These are phyloP conservation scores for Aelia acuminata DNA, from an alignment of 2,888 invertebrate genomes.

Conservation along the genomic window DNA sequence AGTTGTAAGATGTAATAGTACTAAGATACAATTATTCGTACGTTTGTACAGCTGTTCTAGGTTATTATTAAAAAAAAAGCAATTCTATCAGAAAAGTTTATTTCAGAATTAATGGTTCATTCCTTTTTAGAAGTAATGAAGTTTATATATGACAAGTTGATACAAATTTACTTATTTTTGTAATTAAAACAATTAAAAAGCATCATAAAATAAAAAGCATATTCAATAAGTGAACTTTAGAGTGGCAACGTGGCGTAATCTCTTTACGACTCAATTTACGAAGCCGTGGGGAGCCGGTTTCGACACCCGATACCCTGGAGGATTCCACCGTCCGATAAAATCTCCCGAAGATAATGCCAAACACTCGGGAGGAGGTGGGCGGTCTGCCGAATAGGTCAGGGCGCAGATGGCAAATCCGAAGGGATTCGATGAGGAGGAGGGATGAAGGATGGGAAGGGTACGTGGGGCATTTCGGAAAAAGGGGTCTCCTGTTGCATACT, in stretches of 20 bases:
- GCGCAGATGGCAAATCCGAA: background rate
- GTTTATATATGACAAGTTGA: no score
- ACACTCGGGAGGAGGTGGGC: background rate
- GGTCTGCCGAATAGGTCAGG: background rate
- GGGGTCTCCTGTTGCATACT: slow-evolving; percentile 38
- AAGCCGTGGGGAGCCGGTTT: background rate
- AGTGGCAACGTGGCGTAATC: background rate
- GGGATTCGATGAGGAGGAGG: background rate
- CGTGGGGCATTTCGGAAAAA: slow-evolving; percentile 15
- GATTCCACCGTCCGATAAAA: background rate
- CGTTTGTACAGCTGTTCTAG: no score
- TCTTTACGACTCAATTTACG: background rate
- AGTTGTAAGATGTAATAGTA: no score
- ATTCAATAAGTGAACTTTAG: background rate
- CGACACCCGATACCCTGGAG: background rate
- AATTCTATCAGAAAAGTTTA: no score
- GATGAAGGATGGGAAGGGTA: background rate
- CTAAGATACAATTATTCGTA: no score
- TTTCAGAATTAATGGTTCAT: no score
- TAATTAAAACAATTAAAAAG: no score
- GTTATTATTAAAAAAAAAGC: no score
- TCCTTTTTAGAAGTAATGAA: no score
- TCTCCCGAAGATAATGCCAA: background rate
- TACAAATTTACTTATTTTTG: no score
- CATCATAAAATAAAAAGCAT: no score